Percentiles rank a stretch among this genome's conserved stretches.
phyloP scores from a whole-genome alignment of 2,797 vertebrate genomes.

The Parambassis ranga region DNA sequence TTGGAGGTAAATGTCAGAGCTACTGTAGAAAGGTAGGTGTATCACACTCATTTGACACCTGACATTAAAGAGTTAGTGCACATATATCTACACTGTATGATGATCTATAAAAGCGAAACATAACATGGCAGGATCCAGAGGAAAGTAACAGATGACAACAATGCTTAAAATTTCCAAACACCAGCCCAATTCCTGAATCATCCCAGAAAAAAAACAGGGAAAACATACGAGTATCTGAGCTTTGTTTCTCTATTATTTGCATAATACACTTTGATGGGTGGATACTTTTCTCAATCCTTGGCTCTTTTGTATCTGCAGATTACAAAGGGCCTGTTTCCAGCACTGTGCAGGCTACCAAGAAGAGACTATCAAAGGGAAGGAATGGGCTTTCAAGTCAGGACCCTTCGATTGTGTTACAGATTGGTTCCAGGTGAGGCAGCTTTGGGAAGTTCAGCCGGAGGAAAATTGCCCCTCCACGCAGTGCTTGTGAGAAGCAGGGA shows the following conservation, averaged over 20 bases:
- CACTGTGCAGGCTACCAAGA: slow-evolving; percentile 76
- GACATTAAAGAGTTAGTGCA: slow-evolving; percentile 18
- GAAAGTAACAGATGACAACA: slow-evolving; percentile 50
- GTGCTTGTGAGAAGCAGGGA: slow-evolving; percentile 74
- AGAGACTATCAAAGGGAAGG: slow-evolving; percentile 84
- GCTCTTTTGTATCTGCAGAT: slow-evolving; percentile 76
- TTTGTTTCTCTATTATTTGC: slow-evolving; percentile 79
- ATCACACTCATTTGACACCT: slow-evolving; percentile 51
- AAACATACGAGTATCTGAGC: slow-evolving; percentile 74
- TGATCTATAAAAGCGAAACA: slow-evolving; percentile 12
- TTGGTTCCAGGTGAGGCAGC: slow-evolving; percentile 90
- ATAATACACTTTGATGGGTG: slow-evolving; percentile 83
- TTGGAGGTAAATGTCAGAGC: slow-evolving; percentile 33
- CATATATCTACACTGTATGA: too few species aligned
- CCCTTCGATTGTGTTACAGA: slow-evolving; percentile 86
- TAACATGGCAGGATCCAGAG: slow-evolving; percentile 18
- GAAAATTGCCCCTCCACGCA: slow-evolving; percentile 83
- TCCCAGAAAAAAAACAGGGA: slow-evolving; percentile 36
- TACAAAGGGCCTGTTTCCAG: slow-evolving; percentile 79
- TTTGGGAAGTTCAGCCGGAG: slow-evolving; percentile 83
- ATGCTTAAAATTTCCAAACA: slow-evolving; percentile 62
- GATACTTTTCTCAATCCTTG: slow-evolving; percentile 73
- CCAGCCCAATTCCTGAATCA: slow-evolving; percentile 48
- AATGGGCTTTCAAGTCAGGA: slow-evolving; percentile 86
- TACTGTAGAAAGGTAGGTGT: slow-evolving; percentile 19